Base-by-base conservation (phyloP, 2,113 vertebrate species). In the Falcunculus frontatus region DNA sequence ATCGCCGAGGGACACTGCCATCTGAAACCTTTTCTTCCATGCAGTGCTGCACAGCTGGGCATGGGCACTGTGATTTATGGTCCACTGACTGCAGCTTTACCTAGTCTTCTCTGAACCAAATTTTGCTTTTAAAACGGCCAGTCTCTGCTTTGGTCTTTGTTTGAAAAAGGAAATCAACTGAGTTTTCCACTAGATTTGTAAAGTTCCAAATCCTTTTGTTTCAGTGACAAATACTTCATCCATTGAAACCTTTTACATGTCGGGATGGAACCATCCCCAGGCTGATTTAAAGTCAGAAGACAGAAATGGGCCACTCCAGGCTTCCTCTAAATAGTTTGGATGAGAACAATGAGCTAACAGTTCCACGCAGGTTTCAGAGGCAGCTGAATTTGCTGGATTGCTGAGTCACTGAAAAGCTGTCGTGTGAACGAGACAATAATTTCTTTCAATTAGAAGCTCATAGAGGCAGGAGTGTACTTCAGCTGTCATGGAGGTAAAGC, bases 261-360 rank as follows among this genome's bases (percentile, higher is more conserved):
- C 93, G 76, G 80, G 53, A 83, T 75, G 84, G 49, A 85, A 89
- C 70, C 89, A 85, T 93, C 91, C 75, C 59, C 59, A 68, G 52
- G 81, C 26, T 73, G 47, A 95, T 93, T 96, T 96, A 94, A 97
- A 95, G 67, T 46, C 92, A 87, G 74, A 92, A 89, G 59, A 77
- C 46, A 67, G 49, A 97, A 96, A 90, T 69, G 32, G 73, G 59
- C 44, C 91, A 92, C 62, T 93, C 33, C 55, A 86, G 62, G 35
- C 72, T 97, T 93, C 70, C 62, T 93, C 63, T 94, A 96, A 90
- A 80, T 39, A 96, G 77, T 96, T 97, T 44, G 92, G 83, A 93
- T 57, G 85, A 90, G 59, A 86, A 87, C n/a, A 80, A 89, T 73
- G 73, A 75, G 20, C 69, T 88, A 93, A 87, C 16, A 65, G 23